Base-by-base conservation (phyloP, 2,797 vertebrate genomes). In the Phataginus tricuspis region DNA sequence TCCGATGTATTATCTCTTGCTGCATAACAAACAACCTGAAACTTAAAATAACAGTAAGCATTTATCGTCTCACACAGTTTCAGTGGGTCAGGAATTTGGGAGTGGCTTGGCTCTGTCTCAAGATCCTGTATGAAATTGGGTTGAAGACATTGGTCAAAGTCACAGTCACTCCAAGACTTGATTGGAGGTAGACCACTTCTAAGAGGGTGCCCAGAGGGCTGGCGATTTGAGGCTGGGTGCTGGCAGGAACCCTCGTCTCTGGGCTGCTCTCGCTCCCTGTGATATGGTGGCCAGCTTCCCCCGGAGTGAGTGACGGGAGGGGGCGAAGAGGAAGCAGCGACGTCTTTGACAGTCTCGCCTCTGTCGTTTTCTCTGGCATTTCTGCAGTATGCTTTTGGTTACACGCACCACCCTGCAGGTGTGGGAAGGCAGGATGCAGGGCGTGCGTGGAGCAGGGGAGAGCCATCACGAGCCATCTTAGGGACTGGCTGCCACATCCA, bases 241-340 rank as follows among this genome's bases (percentile, higher is more conserved):
- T 0, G 7, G 29, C 37, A 51, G 53, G 53, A n/a, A 2, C 2
- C 34, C 9, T 42, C 18, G 15, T 31, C 18, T 1, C 0, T 2
- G 18, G 71, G 25, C 0, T 4, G 13, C 63, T 16, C 2, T 4
- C 0, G 21, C 7, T 27, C 23, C 13, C 16, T 55, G 4, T 0
- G 19, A 0, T 0, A 0, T 0, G 9, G 68, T 37, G 5, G 2
- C 77, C 0, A 49, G 21, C 7, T 7, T 18, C 29, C 16, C 31
- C 66, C 15, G 0, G 55, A 21, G 45, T 4, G 3, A n/a, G 34
- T 6, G 84, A n/a, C 1, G 0, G 0, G 2, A 7, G 49, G 31
- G 49, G 12, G 37, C 1, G 9, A 7, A 29, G 25, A 0, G 13
- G 34, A 42, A 19, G 23, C 29, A 2, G 57, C 37, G 4, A 0